phyloP scores from a whole-genome alignment of 2,113 vertebrate genomes.

The Daphoenositta chrysoptera region DNA sequence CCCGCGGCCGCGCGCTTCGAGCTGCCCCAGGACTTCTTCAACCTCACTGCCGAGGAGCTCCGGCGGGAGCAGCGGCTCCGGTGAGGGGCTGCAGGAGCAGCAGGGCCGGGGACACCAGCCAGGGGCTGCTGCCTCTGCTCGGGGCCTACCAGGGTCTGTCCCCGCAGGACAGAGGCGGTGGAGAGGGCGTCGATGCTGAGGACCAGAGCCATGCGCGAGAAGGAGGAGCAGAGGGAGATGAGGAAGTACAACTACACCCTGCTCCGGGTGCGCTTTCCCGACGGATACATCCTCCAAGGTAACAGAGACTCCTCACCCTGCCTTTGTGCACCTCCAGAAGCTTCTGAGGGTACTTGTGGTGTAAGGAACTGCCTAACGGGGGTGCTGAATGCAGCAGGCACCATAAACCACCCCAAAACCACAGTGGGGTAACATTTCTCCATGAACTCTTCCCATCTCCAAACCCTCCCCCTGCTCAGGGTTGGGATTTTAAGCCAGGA shows the following conservation, averaged over 20 bases:
- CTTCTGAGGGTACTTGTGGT: accelerated
- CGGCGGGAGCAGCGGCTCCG: slow-evolving; percentile 82
- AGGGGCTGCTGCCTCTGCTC: accelerated
- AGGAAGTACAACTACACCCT: slow-evolving; percentile 89
- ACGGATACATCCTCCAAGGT: slow-evolving; percentile 91
- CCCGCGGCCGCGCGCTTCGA: slow-evolving; percentile 81
- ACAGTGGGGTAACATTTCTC: accelerated
- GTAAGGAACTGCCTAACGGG: accelerated
- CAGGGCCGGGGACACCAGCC: accelerated
- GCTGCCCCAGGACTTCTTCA: slow-evolving; percentile 89
- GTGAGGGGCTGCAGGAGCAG: slow-evolving; percentile 20
- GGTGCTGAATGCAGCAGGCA: neutral
- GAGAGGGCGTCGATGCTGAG: slow-evolving; percentile 85
- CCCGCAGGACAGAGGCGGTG: slow-evolving; percentile 79
- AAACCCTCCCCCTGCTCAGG: neutral
- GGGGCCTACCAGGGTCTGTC: neutral
- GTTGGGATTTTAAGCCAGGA: neutral
- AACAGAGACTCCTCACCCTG: accelerated
- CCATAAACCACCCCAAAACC: neutral
- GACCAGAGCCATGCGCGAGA: slow-evolving; percentile 93
- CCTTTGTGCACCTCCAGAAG: neutral
- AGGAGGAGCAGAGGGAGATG: slow-evolving; percentile 87
- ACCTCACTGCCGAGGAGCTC: slow-evolving; percentile 83
- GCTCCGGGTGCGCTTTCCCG: slow-evolving; percentile 84
- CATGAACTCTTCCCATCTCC: neutral